Evolutionary conservation across 2,888 invertebrate species (phyloP).

Genomic region (Prosopocoilus inquinatus): DNA sequence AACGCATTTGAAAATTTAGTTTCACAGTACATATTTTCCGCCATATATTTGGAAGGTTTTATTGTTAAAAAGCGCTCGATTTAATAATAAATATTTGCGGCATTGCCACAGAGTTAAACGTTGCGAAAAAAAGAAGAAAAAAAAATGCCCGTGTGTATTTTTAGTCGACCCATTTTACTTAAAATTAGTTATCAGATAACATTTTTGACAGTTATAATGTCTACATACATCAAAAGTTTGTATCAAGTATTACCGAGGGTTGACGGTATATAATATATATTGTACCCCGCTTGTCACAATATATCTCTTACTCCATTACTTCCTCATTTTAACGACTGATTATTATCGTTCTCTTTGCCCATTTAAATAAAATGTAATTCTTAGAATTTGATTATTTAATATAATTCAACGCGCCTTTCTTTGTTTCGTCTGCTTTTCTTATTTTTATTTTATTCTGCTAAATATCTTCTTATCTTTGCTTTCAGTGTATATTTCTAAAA

Average conservation of each 20-base stretch:
- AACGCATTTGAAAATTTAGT: neutral
- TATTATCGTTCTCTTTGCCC: constrained; percentile 40
- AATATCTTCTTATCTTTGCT: no score
- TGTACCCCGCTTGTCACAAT: constrained; percentile 35
- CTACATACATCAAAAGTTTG: constrained; percentile 3
- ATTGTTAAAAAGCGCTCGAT: neutral
- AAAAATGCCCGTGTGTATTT: no score
- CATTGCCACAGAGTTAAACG: no score
- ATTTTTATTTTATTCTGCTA: neutral
- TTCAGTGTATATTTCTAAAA: no score
- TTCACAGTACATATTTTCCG: neutral
- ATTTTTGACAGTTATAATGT: constrained; percentile 3
- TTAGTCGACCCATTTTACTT: neutral
- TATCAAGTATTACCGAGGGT: constrained; percentile 31
- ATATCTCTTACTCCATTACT: constrained; percentile 39
- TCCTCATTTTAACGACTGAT: constrained; percentile 44
- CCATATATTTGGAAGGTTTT: neutral
- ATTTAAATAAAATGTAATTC: constrained; percentile 38
- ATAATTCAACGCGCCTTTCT: neutral
- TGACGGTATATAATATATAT: constrained; percentile 35
- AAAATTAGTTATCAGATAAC: constrained; percentile 3
- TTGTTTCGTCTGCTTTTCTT: neutral
- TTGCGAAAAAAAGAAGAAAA: no score
- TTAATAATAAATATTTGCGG: neutral
- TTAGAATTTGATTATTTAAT: constrained; percentile 20